A percentile compares a stretch with the other conserved stretches of the same genome.
These are phyloP conservation scores for Drosophila nikananu DNA, from an alignment of 1,140 invertebrate species.

Conservation along the genomic window DNA sequence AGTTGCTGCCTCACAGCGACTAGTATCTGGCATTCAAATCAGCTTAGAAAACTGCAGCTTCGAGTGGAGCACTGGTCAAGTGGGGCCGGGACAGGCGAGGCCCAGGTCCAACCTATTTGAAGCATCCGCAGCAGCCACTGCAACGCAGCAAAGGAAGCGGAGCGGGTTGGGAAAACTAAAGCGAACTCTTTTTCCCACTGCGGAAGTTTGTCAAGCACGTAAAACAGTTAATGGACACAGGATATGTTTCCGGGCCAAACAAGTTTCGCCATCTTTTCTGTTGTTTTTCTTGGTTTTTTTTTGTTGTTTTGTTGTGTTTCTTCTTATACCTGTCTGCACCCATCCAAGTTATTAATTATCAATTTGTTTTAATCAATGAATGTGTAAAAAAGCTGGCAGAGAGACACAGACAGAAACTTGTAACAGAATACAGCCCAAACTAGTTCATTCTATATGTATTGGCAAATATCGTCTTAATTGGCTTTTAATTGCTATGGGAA, in stretches of 20 bases:
- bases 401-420: constrained; percentile 3
- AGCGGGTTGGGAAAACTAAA: constrained; percentile 46
- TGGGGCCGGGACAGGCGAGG: constrained; percentile 33
- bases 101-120: constrained; percentile 63
- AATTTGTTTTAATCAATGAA: constrained; percentile 72
- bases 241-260: constrained; percentile 79
- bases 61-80: constrained; percentile 28
- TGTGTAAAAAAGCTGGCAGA: constrained; percentile 36
- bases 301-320: constrained; percentile 18
- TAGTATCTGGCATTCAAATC: constrained; percentile 80
- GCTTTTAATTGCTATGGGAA: constrained; percentile 77
- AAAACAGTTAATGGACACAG: constrained; percentile 83
- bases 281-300: constrained; percentile 5
- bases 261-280: constrained; percentile 41
- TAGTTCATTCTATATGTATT: constrained; percentile 48
- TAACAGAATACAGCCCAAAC: constrained; percentile 20
- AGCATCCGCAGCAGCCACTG: constrained; percentile 60
- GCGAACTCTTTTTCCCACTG: constrained; percentile 37
- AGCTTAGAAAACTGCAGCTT: constrained; percentile 72
- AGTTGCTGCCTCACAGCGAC: constrained; percentile 61
- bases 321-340: constrained; percentile 41
- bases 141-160: constrained; percentile 41
- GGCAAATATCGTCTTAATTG: constrained; percentile 52
- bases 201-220: constrained; percentile 78
- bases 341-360: constrained; percentile 78